Percentiles rank a stretch among this genome's conserved stretches.
Conservation (phyloP, 2,113 vertebrate genomes). For the Phocoena phocoena region DNA sequence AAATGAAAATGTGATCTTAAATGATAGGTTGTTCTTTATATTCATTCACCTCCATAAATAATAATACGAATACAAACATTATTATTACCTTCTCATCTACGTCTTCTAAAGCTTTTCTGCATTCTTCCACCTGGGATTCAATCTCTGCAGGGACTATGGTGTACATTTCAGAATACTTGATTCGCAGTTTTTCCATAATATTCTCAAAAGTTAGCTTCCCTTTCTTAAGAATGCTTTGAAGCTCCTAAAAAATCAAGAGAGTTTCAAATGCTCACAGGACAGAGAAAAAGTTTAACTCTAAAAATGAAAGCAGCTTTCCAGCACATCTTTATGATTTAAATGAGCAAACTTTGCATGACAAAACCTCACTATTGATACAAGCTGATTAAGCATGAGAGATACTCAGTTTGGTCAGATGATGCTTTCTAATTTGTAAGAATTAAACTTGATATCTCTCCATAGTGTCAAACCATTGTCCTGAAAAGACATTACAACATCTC, state of each 20-base stretch:
- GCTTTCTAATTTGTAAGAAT: conserved; percentile 78
- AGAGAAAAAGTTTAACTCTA: conserved; percentile 37
- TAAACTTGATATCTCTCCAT: conserved; percentile 74
- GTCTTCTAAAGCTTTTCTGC: conserved; percentile 85
- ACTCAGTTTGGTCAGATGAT: conserved; percentile 67
- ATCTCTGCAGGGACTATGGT: conserved; percentile 88
- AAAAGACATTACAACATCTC: conserved; percentile 66
- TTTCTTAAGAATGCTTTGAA: conserved; percentile 84
- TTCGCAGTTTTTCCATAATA: conserved; percentile 88
- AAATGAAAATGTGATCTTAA: neutral
- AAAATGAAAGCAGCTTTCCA: conserved; percentile 12
- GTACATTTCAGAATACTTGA: conserved; percentile 89
- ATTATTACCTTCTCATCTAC: conserved; percentile 91
- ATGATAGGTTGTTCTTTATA: neutral
- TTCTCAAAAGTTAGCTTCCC: conserved; percentile 87
- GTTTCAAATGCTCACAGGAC: conserved; percentile 48
- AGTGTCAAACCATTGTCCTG: conserved; percentile 68
- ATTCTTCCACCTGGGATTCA: conserved; percentile 85
- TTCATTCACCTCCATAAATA: neutral
- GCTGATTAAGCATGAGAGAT: conserved; percentile 71
- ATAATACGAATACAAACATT: neutral
- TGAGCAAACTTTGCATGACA: conserved; percentile 50
- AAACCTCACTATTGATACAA: conserved; percentile 68
- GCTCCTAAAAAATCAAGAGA: conserved; percentile 84
- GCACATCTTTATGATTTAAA: conserved; percentile 31